These are phyloP conservation scores for Brachypalpus laphriformis DNA, from an alignment of 2,888 invertebrate genomes.

Conservation along the genomic window DNA sequence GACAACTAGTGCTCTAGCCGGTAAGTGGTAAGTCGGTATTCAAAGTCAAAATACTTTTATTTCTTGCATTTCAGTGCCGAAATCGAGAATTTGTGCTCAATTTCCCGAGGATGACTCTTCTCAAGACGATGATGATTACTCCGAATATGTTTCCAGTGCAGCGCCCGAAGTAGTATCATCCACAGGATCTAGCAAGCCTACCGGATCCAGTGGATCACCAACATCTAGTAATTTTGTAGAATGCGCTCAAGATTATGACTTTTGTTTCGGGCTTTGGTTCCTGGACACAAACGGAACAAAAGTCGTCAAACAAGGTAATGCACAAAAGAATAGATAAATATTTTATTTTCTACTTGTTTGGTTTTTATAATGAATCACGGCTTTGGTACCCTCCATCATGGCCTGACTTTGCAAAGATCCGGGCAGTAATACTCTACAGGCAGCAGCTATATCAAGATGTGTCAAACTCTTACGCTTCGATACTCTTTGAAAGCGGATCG, in stretches of 20 bases:
- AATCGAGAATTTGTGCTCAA: conserved; percentile 54
- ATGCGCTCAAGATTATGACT: conserved; percentile 84
- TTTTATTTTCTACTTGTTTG: background rate
- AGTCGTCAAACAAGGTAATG: conserved; percentile 81
- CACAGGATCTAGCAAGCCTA: background rate
- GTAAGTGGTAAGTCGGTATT: conserved; percentile 13
- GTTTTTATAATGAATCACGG: background rate
- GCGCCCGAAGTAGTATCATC: conserved; percentile 38
- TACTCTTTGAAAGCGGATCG: conserved; percentile 10
- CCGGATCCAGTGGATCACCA: background rate
- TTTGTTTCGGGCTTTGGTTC: conserved; percentile 89
- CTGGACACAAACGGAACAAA: conserved; percentile 87
- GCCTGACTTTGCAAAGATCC: background rate
- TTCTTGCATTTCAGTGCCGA: conserved; percentile 37
- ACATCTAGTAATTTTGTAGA: conserved; percentile 39
- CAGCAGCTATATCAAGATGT: conserved; percentile 38
- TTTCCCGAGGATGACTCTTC: conserved; percentile 62
- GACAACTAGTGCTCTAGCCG: conserved; percentile 22
- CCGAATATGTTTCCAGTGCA: conserved; percentile 60
- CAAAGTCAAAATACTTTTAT: background rate
- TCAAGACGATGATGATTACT: conserved; percentile 64
- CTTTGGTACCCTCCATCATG: conserved; percentile 13
- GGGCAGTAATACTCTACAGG: conserved; percentile 3
- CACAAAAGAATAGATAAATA: background rate
- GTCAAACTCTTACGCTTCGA: conserved; percentile 2